phyloP scores from a whole-genome alignment of 23 tunicate genomes.

The Clavelina lepadiformis region DNA sequence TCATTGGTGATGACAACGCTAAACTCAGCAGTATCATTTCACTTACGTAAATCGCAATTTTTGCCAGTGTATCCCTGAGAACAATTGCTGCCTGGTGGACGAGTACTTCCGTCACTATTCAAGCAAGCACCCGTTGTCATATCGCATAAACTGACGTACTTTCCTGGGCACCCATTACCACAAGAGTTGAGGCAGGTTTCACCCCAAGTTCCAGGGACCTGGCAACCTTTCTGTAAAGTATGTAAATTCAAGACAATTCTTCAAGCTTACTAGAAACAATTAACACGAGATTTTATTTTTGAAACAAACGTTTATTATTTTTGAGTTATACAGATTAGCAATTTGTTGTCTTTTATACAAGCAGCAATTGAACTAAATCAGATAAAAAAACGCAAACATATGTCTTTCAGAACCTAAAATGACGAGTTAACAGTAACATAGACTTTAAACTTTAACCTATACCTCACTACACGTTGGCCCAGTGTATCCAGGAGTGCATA shows the following conservation, averaged over 20 bases:
- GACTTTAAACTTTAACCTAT: not conserved
- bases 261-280: too few species aligned
- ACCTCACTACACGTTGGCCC: not conserved
- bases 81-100: not conserved
- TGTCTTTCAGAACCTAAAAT: too few species aligned
- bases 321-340: too few species aligned
- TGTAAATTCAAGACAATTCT: not conserved
- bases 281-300: too few species aligned
- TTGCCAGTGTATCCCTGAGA: not conserved
- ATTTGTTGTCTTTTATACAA: too few species aligned
- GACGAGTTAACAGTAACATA: too few species aligned
- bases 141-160: not conserved
- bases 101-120: not conserved
- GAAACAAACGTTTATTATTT: too few species aligned
- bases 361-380: too few species aligned
- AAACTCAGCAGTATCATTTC: too few species aligned
- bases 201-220: constrained; percentile 1
- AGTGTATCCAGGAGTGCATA: not conserved
- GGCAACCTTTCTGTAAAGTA: not conserved
- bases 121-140: not conserved
- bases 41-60: not conserved
- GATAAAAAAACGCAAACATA: too few species aligned
- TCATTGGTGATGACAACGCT: too few species aligned
- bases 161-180: constrained; percentile 5
- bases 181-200: not conserved